phyloP scores from a whole-genome alignment of 2,888 invertebrate genomes.

The Troglohyphantes excavatus region DNA sequence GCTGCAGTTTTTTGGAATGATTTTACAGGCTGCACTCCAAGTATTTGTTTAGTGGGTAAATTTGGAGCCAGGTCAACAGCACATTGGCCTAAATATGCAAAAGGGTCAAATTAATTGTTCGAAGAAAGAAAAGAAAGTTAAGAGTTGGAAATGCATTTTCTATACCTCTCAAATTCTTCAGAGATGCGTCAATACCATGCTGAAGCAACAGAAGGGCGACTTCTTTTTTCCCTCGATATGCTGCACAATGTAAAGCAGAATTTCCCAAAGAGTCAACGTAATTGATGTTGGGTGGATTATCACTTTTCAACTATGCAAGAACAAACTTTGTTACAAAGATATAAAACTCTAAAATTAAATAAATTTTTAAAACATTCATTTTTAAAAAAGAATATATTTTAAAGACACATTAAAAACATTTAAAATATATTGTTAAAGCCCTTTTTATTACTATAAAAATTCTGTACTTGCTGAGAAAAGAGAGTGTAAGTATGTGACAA shows the following conservation, averaged over 20 bases:
- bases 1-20: constrained; percentile 85
- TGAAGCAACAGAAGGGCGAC: constrained; percentile 87
- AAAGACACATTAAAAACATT: no score
- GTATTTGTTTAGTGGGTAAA: constrained; percentile 86
- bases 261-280: constrained; percentile 83
- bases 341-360: no score
- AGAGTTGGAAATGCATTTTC: no score
- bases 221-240: constrained; percentile 87
- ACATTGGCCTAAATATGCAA: constrained; percentile 85
- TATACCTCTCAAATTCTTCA: constrained; percentile 86
- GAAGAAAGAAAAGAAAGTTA: no score
- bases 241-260: constrained; percentile 85
- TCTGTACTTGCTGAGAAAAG: no score
- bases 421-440: no score
- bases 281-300: constrained; percentile 86
- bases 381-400: no score
- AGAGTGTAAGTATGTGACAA: no score
- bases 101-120: neutral
- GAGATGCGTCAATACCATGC: constrained; percentile 86
- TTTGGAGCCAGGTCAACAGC: constrained; percentile 86
- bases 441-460: no score
- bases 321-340: no score
- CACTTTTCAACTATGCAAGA: constrained; percentile 85
- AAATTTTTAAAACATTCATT: no score
- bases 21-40: constrained; percentile 86